Evolutionary conservation across 2,797 vertebrate species (phyloP), one percentile per base, ranked within the genome.

Genomic region (Esox lucius): DNA sequence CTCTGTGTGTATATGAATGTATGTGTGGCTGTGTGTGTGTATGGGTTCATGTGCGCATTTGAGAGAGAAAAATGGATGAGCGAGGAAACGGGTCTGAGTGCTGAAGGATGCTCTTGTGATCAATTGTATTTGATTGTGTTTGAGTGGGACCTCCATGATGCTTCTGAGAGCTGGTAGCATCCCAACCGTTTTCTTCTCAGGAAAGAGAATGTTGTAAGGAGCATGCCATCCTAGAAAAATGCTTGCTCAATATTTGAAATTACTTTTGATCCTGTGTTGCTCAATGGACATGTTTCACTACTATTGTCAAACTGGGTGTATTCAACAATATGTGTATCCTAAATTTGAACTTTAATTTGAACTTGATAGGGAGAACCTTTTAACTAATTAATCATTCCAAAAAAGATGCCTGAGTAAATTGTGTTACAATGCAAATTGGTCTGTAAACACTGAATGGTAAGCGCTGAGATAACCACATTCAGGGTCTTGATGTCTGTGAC

Each of bases 71-170:
- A 72, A 71, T 56, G 26, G 69, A 68, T 65, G 35, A 46, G 68
- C 28, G 46, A 70, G 22, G 69, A 53, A 31, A 71, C 26, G 5
- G 16, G 71, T 71, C 66, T 72, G 70, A 73, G 75, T 65, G 64
- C 74, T 53, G 26, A 42, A 64, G 42, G 74, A 71, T 59, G 70
- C 51, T 35, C 75, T 75, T 80, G 80, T 33, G 69, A 66, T 74
- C 84, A 83, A 84, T 84, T 84, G 83, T 76, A 66, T 82, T 75
- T 84, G 83, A 84, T 84, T 84, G 80, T 70, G 68, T 77, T 80
- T 80, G 80, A 84, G 83, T 80, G 80, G 74, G 35, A 75, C 73
- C 64, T 72, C 48, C 19, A 28, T 68, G 39, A 59, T 59, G 80
- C 68, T 49, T 75, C 73, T 78, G 71, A 81, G 80, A 78, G 80